Evolutionary conservation across 2,113 vertebrate species (phyloP).

Genomic region (Elephantulus edwardii): DNA sequence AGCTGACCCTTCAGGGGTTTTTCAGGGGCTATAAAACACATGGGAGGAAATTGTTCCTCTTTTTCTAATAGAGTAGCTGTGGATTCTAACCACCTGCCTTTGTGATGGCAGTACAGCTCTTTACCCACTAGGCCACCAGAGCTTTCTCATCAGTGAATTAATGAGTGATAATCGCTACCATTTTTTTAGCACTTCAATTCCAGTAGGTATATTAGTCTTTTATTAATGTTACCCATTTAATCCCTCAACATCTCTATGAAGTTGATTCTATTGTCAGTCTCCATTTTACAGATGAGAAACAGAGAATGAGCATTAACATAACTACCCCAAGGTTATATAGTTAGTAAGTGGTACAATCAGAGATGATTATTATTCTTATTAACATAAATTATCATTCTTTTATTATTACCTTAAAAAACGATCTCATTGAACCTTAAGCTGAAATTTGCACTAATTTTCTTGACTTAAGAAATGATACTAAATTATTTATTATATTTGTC

Average conservation of each 20-base stretch:
- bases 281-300: background rate
- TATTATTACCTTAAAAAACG: background rate
- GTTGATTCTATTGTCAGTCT: background rate
- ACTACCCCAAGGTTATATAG: background rate
- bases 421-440: background rate
- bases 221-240: fast-evolving
- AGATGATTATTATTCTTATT: background rate
- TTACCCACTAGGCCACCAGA: too few species aligned
- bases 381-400: background rate
- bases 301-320: background rate
- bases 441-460: background rate
- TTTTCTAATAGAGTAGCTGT: too few species aligned
- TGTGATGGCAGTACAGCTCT: too few species aligned
- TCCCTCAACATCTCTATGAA: background rate
- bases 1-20: too few species aligned
- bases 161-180: background rate
- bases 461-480: background rate
- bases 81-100: too few species aligned
- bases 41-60: too few species aligned
- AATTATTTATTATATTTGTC: background rate
- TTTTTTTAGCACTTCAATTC: background rate
- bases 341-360: background rate
- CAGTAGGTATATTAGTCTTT: background rate
- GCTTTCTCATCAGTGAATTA: too few species aligned
- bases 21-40: too few species aligned